Evolutionary conservation across 2,888 invertebrate genomes (phyloP), one percentile per base, ranked within the genome.

Genomic region (Drosophila pseudotalamancana): DNA sequence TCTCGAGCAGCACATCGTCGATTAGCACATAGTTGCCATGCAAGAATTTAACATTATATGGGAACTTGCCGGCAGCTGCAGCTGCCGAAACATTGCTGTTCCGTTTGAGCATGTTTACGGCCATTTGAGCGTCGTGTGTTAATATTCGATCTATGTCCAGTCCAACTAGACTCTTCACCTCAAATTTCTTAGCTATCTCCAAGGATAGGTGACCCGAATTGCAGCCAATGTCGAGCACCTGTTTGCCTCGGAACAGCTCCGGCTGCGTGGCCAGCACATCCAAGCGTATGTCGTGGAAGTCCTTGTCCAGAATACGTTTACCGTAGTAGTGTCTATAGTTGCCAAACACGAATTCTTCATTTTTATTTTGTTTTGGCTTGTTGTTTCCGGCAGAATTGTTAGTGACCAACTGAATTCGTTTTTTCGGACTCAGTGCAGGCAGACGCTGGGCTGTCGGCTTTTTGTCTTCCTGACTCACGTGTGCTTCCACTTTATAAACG

Each of bases 191-290:
- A 0, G 97, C 97, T 34, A 98, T 92, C 5, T 94, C 93, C 25
- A 97, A 92, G 0, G 97, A 96, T 14, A 97, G 92, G 78, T 95
- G 94, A 0, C 97, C 98, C 65, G 95, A 94, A 91, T 98, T 98
- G 89, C 97, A 97, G 4, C 98, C 98, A 81, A 97, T 95, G 90
- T 98, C 97, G 31, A 98, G 92, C 32, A 97, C 93, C 81, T 95
- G 94, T 89, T 95, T 96, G 35, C 93, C 94, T 21, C 92, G 91
- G 89, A 97, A 96, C 87, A 96, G 92, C 56, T 95, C 93, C 25
- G 92, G 92, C 63, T 94, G 93, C 46, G 93, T 91, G 9, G 90
- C 91, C 60, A 97, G 94, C 48, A 94, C 93, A 67, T 93, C 93
- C 49, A 97, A 89, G 48, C 98, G 93, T 18, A 93, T 92, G 90